Evolutionary conservation across 2,797 vertebrate genomes (phyloP), one percentile per base, ranked within the genome.

Genomic region (Gephyroberyx darwinii): DNA sequence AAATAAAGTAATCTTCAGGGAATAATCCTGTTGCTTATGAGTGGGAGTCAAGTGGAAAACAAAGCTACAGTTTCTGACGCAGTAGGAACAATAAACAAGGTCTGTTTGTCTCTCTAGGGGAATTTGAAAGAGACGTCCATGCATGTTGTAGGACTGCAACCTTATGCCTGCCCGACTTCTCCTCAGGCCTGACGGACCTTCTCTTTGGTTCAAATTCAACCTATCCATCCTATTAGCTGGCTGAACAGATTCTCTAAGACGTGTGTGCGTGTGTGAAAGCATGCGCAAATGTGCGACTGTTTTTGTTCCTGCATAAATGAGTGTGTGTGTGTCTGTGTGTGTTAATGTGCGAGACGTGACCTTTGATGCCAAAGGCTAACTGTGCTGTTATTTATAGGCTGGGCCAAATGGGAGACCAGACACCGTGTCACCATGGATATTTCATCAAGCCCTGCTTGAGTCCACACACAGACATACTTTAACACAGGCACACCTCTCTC

Each of bases 331-430:
- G 39, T 57, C 48, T 69, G 16, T 66, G 55, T 59, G 54, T 69
- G 55, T 59, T 63, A 53, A 8, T 63, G 74, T 62, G 61, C 39
- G 26, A 65, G 65, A 71, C 70, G 56, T 78, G 72, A 86, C 81
- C 80, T 88, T 78, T 83, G 41, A 56, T 81, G 82, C 57, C 5
- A 17, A 74, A 83, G 68, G 67, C 74, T 81, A 84, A 83, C 35
- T 0, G 60, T 78, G 74, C 50, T 81, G 74, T 81, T 89, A 85
- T 90, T 88, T 84, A 87, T 84, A 86, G 78, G 67, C 47, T 17
- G 14, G 67, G 43, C 55, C 55, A 74, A 86, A 83, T 63, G 58
- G 60, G 77, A 82, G 65, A 73, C 65, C 69, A 78, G 71, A 72
- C 63, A 69, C 51, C 30, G 64, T 65, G 81, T 86, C 83, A 74